Conservation (phyloP, 2,888 invertebrate species). For the Agrilus biguttatus region DNA sequence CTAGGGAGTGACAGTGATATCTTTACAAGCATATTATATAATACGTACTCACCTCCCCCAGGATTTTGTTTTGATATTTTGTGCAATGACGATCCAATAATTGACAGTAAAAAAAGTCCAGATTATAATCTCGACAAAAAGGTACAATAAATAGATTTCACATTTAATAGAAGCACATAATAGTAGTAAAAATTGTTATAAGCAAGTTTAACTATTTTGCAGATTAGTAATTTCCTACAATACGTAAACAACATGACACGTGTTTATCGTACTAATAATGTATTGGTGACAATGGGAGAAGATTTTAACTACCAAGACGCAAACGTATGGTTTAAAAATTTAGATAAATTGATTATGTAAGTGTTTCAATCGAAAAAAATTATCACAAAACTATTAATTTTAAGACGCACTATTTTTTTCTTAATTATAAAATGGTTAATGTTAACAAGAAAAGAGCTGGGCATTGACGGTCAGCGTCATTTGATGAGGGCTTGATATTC, state of each 20-base stretch:
- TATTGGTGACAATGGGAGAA: conserved; percentile 85
- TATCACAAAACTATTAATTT: too few relatives aligned
- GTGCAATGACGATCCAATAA: conserved; percentile 72
- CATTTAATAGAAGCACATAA: too few relatives aligned
- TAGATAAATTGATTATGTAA: conserved; percentile 80
- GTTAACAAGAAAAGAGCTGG: too few relatives aligned
- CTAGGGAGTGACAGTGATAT: conserved; percentile 50
- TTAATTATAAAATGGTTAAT: background rate
- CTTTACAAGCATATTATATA: conserved; percentile 72
- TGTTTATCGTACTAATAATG: conserved; percentile 50
- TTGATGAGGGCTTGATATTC: too few relatives aligned
- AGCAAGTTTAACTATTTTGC: too few relatives aligned
- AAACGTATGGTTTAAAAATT: conserved; percentile 63
- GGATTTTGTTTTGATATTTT: conserved; percentile 89
- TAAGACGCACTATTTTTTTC: too few relatives aligned
- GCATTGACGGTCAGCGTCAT: too few relatives aligned
- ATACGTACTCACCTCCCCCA: conserved; percentile 69
- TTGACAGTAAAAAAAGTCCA: conserved; percentile 66
- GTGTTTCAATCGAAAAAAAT: too few relatives aligned
- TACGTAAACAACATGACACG: conserved; percentile 38
- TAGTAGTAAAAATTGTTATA: too few relatives aligned
- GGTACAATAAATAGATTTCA: too few relatives aligned
- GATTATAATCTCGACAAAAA: conserved; percentile 66
- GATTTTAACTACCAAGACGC: conserved; percentile 80
- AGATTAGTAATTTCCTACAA: conserved; percentile 44